Conservation (phyloP, 2,113 vertebrate species). For the Ramphastos sulfuratus region DNA sequence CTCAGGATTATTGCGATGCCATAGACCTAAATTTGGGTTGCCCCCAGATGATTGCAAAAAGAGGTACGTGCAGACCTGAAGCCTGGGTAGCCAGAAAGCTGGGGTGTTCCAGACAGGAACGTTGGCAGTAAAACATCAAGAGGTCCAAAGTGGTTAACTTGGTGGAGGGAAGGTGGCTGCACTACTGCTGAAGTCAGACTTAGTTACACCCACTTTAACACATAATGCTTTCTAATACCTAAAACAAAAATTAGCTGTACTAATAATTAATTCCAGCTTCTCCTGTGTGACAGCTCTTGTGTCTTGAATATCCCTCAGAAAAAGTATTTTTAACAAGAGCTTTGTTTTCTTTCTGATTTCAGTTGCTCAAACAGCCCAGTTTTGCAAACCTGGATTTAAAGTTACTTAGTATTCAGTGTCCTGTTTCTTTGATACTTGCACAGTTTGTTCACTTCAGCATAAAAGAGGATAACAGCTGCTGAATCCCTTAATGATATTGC, state of each 20-base stretch:
- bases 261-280: neutral
- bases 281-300: neutral
- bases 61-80: conserved; percentile 77
- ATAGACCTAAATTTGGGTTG: conserved; percentile 96
- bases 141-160: neutral
- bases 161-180: neutral
- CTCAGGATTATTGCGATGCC: conserved; percentile 94
- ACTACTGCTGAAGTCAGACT: neutral
- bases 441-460: neutral
- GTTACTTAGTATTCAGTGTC: neutral
- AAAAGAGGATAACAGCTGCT: neutral
- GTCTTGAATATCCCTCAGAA: neutral
- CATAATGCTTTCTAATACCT: neutral
- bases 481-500: neutral
- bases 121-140: neutral
- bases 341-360: neutral
- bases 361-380: neutral
- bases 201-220: neutral
- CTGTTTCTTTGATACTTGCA: neutral
- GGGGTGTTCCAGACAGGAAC: neutral
- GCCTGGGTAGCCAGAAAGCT: neutral
- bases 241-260: neutral
- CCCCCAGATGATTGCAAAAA: conserved; percentile 98
- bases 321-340: neutral
- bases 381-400: neutral